These are phyloP conservation scores for Caligus rogercresseyi DNA, from an alignment of 1,140 invertebrate genomes.

Conservation along the genomic window DNA sequence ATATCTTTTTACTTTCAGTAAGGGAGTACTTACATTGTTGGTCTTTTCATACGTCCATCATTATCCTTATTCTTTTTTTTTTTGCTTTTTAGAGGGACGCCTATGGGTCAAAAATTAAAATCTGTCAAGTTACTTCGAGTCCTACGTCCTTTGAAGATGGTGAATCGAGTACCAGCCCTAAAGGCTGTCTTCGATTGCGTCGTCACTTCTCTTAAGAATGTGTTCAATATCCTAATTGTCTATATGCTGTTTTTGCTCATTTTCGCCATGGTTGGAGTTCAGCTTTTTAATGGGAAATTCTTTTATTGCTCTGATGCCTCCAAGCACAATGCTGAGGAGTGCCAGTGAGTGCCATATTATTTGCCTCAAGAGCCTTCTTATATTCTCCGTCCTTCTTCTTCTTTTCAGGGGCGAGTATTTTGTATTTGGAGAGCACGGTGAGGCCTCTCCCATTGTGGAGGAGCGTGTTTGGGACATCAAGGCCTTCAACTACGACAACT, in stretches of 20 bases:
- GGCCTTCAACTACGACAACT: constrained; percentile 44
- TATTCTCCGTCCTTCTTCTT: neutral
- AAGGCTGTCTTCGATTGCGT: constrained; percentile 99
- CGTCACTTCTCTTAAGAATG: constrained; percentile 92
- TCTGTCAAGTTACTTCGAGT: constrained; percentile 93
- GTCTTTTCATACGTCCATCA: neutral
- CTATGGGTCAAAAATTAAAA: constrained; percentile 67
- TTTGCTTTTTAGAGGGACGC: constrained; percentile 27
- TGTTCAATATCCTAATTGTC: constrained; percentile 44
- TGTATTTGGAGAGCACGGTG: constrained; percentile 28
- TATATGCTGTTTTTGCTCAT: constrained; percentile 46
- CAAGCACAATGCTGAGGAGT: constrained; percentile 36
- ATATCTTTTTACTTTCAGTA: constrained; percentile 20
- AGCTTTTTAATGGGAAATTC: constrained; percentile 44
- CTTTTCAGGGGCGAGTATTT: constrained; percentile 34
- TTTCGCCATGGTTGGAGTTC: constrained; percentile 45
- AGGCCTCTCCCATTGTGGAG: constrained; percentile 33
- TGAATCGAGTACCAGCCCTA: constrained; percentile 91
- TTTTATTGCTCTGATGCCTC: constrained; percentile 43
- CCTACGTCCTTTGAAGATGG: constrained; percentile 96
- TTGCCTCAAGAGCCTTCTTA: neutral
- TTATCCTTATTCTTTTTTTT: neutral
- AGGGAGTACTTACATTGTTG: constrained; percentile 7
- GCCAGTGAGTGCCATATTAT: constrained; percentile 32
- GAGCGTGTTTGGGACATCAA: constrained; percentile 35